These are phyloP conservation scores for Empis livida DNA, from an alignment of 2,888 invertebrate genomes.

Conservation along the genomic window DNA sequence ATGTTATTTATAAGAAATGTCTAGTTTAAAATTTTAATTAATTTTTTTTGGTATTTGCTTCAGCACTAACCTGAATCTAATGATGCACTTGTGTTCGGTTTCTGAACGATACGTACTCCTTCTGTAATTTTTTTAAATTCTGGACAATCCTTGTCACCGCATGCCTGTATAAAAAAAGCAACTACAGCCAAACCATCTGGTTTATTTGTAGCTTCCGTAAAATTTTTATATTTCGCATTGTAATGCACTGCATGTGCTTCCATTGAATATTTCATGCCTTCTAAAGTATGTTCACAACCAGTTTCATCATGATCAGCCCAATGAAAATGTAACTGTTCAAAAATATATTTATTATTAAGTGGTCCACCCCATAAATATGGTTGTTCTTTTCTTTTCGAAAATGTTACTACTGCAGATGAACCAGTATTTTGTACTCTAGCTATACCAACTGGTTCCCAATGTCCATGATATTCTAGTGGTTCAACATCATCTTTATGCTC, in stretches of 20 bases:
- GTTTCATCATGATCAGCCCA: conserved; percentile 63
- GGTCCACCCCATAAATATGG: conserved; percentile 53
- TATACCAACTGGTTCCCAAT: conserved; percentile 35
- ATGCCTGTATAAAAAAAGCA: conserved; percentile 51
- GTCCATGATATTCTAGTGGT: conserved; percentile 35
- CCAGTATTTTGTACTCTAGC: conserved; percentile 34
- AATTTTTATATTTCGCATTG: conserved; percentile 52
- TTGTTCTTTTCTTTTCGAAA: conserved; percentile 41
- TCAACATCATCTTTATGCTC: conserved; percentile 35
- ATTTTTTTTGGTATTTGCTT: conserved; percentile 10
- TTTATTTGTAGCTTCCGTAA: conserved; percentile 50
- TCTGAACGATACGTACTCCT: conserved; percentile 36
- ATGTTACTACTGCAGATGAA: conserved; percentile 45
- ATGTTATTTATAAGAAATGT: neutral
- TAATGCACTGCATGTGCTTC: conserved; percentile 72
- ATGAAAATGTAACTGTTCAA: conserved; percentile 71
- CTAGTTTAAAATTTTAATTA: neutral
- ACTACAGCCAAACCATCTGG: conserved; percentile 59
- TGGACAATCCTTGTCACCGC: conserved; percentile 44
- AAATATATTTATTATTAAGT: conserved; percentile 48
- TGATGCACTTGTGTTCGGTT: conserved; percentile 30
- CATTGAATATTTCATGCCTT: conserved; percentile 59
- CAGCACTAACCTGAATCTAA: conserved; percentile 31
- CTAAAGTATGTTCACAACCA: conserved; percentile 68
- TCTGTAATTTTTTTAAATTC: conserved; percentile 45